Base-by-base conservation (phyloP, 2,113 vertebrate genomes). In the Regulus satrapa region DNA sequence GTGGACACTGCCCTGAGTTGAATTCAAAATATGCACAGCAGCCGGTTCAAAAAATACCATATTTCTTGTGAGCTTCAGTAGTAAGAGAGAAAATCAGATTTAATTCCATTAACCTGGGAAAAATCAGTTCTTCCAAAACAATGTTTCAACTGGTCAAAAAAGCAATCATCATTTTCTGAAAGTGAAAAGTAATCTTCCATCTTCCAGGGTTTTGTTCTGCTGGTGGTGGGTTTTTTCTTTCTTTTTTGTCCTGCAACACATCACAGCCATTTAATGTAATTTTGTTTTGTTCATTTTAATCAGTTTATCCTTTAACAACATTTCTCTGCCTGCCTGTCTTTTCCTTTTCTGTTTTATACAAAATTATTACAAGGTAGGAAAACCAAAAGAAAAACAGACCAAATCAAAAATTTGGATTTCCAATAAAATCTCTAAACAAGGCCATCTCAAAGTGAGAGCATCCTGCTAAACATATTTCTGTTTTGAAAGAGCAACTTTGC, bases 281-380 rank as follows among this genome's bases (percentile, higher is more conserved):
- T 89, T 71, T 56, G 8, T 67, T 85, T 79, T 52, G 58, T 87
- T 62, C 8, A 40, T 89, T 92, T 96, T 95, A 95, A 95, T 95
- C 74, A 74, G 54, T 77, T 89, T 95, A 96, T 96, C 36, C 32
- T 85, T 61, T 92, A 85, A 64, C 49, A 75, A 46, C 23, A 85
- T 92, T 88, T 88, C 23, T 89, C 67, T 94, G 67, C 82, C 55
- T 89, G 41, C 25, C 26, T 69, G 58, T 56, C 66, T 96, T 73
- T 54, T 29, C 3, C 52, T 63, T 48, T 56, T 83, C 85, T 62
- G 41, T 80, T 94, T 96, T 91, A 95, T 59, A 63, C 75, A 96
- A 83, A 89, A 88, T 87, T 88, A 51, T 88, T 91, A 36, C 49
- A 28, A 77, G 88, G 45, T 38, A 88, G 75, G 58, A 76, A 92